Evolutionary conservation across 2,113 vertebrate genomes (phyloP), one percentile per base, ranked within the genome.

Genomic region (Anoplopoma fimbria): DNA sequence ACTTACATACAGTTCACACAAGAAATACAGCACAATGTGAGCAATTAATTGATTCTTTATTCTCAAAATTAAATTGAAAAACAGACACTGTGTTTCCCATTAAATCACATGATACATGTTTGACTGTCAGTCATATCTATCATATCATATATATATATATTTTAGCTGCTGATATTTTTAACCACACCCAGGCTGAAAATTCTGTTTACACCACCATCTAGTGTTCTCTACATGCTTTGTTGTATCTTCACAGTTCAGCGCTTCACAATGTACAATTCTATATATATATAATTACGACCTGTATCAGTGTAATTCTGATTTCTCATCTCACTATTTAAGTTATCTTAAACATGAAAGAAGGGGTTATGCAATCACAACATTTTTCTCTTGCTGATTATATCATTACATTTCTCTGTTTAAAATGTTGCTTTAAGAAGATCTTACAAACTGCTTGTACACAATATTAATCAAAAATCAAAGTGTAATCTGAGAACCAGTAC

Each of bases 31-130:
- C 33, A 71, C 34, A 60, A 65, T 12, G 2, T 60, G 60, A 10
- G 36, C 69, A 33, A 71, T 60, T 64, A 38, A 40, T 77, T 75
- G 68, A 86, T 87, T 73, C 79, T 89, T 91, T 89, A 87, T 86
- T 89, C 27, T 83, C 21, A 68, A 25, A 78, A 73, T 86, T 9
- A 55, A 84, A 60, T 3, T 42, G 21, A 67, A 79, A 81, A 75
- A 70, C 75, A 69, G 45, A 69, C 40, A n/a, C n/a, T n/a, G n/a
- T 17, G 29, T 68, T 80, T 21, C 29, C 19, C 51, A 79, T 67
- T 21, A 69, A 47, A 70, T 72, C 60, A 76, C 60, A 63, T 8
- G 34, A 64, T 15, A 70, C 47, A 71, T 25, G 31, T 75, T 73
- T 47, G 67, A 77, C 55, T 60, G 27, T 61, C 57, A 47, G 29